A percentile compares a stretch with the other conserved stretches of the same genome.
Conservation (phyloP, 2,113 vertebrate species). For the Austrofundulus limnaeus region DNA sequence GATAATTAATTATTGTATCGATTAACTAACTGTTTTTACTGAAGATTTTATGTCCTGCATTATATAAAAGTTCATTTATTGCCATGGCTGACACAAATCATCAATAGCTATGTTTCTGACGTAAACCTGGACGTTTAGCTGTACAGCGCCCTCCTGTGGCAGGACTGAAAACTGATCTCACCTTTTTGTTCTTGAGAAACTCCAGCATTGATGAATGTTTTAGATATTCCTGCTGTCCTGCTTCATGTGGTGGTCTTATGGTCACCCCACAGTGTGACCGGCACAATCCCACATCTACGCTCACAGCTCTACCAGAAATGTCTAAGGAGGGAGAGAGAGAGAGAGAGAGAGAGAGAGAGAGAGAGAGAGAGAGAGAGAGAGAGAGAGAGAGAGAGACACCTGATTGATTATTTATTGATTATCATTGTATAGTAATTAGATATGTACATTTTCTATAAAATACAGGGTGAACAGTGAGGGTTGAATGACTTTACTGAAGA, state of each 20-base stretch:
- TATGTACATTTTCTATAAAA: no score
- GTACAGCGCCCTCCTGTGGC: constrained; percentile 46
- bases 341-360: rapidly evolving
- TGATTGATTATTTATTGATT: no score
- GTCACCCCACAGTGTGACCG: constrained; percentile 69
- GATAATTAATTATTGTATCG: no score
- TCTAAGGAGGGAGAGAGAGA: constrained; percentile 53
- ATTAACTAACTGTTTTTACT: no score
- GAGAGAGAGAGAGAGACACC: not conserved
- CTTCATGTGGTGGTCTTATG: constrained; percentile 30
- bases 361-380: not conserved
- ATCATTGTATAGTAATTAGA: no score
- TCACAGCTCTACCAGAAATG: constrained; percentile 78
- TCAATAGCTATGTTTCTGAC: not conserved
- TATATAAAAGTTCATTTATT: no score
- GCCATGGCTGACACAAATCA: not conserved
- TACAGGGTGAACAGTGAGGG: no score
- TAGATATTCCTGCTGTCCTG: constrained; percentile 62
- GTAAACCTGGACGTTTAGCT: no score
- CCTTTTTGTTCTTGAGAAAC: constrained; percentile 81
- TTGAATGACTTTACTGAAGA: no score
- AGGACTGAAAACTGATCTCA: constrained; percentile 14
- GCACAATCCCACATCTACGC: constrained; percentile 77
- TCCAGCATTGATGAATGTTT: constrained; percentile 77
- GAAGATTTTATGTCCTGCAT: no score